Evolutionary conservation across 2,113 vertebrate genomes (phyloP), one percentile per base, ranked within the genome.

Genomic region (Fregetta grallaria): DNA sequence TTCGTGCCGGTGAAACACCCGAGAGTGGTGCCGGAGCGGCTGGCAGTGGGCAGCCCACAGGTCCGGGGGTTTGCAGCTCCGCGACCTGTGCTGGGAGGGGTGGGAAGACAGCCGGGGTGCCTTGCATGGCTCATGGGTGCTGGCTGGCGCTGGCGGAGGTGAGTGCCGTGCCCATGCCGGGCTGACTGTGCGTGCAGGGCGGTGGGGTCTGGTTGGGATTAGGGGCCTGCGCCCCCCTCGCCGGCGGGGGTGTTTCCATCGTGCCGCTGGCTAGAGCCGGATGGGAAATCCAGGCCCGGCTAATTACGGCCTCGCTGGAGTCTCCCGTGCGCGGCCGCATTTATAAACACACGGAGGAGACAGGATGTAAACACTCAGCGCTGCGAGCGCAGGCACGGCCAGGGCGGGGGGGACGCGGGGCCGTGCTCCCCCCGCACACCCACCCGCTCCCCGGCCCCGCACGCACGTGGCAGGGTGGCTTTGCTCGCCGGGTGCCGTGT

Each of bases 361-460:
- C 94, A 95, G 94, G 95, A 96, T 96, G 94, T 97, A 97, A 96
- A 97, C 94, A 96, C 73, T 93, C 92, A 67, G 87, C 32, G 52
- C 96, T 7, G 74, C 13, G 38, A 92, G 94, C 15, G 4, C 72
- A 86, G 91, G 80, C 80, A 91, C 15, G 38, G 84, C 84, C 13
- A 2, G 14, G 6, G 12, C 0, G 58, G 40, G 42, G 40, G 62
- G 65, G 26, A 47, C 0, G 17, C 2, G 47, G 63, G 89, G 92
- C 74, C 30, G 5, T 0, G 22, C 86, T 58, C 65, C 52, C 1
- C 16, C 16, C 5, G 8, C 29, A 4, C 11, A 8, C 26, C 25
- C 55, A 2, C 38, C 55, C 7, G 0, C 18, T 45, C 61, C 66
- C 72, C 8, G 3, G 10, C 45, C 25, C 55, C 14, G 30, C 36